These are phyloP conservation scores for Lasioglossum figueresi DNA, from an alignment of 2,888 invertebrate species.

Conservation along the genomic window DNA sequence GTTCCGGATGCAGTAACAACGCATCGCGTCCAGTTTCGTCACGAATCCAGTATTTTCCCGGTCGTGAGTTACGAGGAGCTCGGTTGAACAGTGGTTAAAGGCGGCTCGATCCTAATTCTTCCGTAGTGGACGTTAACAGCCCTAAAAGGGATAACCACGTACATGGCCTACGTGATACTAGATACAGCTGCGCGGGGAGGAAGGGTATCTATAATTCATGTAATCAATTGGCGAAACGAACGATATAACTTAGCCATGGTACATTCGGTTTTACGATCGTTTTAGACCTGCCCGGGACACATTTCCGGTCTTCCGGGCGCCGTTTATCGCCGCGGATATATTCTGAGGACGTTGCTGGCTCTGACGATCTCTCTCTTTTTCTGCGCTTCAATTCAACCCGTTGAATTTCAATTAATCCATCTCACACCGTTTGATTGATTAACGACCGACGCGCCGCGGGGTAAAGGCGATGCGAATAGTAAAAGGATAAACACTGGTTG, in stretches of 20 bases:
- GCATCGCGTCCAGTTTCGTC: constrained; percentile 40
- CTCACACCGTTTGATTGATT: neutral
- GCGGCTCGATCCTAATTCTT: constrained; percentile 73
- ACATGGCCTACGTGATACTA: constrained; percentile 61
- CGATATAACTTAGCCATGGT: constrained; percentile 70
- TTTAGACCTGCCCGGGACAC: constrained; percentile 45
- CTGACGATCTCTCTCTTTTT: neutral
- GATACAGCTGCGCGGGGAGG: constrained; percentile 30
- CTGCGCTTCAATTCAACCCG: neutral
- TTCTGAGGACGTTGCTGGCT: neutral
- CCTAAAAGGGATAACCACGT: constrained; percentile 75
- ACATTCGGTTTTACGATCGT: constrained; percentile 72
- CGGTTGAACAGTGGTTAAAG: constrained; percentile 67
- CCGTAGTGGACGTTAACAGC: constrained; percentile 74
- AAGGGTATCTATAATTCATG: constrained; percentile 77
- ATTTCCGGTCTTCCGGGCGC: constrained; percentile 16
- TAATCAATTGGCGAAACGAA: constrained; percentile 76
- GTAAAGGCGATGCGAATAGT: neutral
- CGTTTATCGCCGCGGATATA: constrained; percentile 21
- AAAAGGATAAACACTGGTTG: neutral
- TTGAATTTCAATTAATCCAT: constrained; percentile 16
- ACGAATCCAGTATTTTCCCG: constrained; percentile 61
- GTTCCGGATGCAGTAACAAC: neutral
- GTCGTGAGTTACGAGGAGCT: constrained; percentile 62
- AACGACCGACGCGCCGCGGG: neutral